Base-by-base conservation (phyloP, 1,140 invertebrate genomes). In the Parasteatoda tepidariorum region DNA sequence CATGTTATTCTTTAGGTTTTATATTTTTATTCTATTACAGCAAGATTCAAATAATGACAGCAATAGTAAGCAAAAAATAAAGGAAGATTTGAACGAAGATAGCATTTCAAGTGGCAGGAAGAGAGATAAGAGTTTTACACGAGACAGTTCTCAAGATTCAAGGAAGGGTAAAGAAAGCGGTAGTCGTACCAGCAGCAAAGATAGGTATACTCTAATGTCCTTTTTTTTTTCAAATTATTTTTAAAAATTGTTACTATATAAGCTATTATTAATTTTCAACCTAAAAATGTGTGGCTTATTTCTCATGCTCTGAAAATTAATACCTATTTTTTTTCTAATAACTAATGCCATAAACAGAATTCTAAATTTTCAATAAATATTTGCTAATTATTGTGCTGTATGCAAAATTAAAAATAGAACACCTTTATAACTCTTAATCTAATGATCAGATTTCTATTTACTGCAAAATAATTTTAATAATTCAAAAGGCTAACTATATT, bases 31-130 rank as follows among this genome's bases (percentile, higher is more conserved):
- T 2, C 33, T 26, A 18, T 78, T 67, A 6, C n/a, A 78, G 75
- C n/a, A 41, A 41, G 75, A 78, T 66, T 41, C 9, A 15, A 78
- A 6, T 24, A 78, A 15, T 76, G 73, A 76, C n/a, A 78, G 31
- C 30, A n/a, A n/a, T n/a, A 5, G 7, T 18, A 75, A 75, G 30
- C 15, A 24, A 28, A 7, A 28, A 13, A 22, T 54, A 24, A 64
- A 31, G 66, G 74, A 76, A 22, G 34, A 33, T 22, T 26, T 26
- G 34, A 28, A 28, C n/a, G 75, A 78, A 48, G 75, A 78, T 38
- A 34, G 4, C 22, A 9, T 41, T 38, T 13, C 13, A 1, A 5
- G 38, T n/a, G 28, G 41, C 59, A 22, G 41, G 48, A 78, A 33
- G 41, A 15, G n/a, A 24, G 75, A 78, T 4, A 78, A 48, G 24